Conservation (phyloP, 2,113 vertebrate genomes). For the Oceanodroma tethys region DNA sequence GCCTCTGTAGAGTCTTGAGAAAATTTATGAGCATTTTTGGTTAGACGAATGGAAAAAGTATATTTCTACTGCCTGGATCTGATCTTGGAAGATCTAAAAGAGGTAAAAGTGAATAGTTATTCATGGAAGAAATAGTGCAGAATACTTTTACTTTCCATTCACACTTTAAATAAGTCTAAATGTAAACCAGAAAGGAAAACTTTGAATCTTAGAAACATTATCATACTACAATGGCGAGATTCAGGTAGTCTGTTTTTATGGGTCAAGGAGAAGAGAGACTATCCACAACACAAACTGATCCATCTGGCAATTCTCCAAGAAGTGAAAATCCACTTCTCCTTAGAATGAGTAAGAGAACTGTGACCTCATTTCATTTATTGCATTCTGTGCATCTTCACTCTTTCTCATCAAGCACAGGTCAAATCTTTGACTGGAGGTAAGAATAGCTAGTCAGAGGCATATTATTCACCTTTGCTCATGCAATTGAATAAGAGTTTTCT, state of each 20-base stretch:
- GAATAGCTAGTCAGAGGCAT: background rate
- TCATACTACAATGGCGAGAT: background rate
- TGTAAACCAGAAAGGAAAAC: background rate
- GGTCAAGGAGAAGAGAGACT: background rate
- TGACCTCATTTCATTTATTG: background rate
- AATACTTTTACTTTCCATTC: background rate
- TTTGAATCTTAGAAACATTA: background rate
- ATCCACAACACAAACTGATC: background rate
- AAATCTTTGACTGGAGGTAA: background rate
- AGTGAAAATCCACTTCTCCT: background rate
- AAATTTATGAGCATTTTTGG: background rate
- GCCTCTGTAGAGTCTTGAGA: background rate
- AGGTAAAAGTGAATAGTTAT: background rate
- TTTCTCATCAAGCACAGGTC: background rate
- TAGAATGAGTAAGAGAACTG: background rate
- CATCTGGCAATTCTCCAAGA: background rate
- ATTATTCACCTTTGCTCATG: background rate
- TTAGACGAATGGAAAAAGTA: background rate
- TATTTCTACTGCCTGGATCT: background rate
- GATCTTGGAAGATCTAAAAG: background rate
- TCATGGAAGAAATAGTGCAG: background rate
- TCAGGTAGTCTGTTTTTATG: background rate
- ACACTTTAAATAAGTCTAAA: background rate
- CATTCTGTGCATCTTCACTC: background rate
- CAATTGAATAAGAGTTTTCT: background rate